phyloP scores from a whole-genome alignment of 2,113 vertebrate species.

The Chaetodon trifascialis region DNA sequence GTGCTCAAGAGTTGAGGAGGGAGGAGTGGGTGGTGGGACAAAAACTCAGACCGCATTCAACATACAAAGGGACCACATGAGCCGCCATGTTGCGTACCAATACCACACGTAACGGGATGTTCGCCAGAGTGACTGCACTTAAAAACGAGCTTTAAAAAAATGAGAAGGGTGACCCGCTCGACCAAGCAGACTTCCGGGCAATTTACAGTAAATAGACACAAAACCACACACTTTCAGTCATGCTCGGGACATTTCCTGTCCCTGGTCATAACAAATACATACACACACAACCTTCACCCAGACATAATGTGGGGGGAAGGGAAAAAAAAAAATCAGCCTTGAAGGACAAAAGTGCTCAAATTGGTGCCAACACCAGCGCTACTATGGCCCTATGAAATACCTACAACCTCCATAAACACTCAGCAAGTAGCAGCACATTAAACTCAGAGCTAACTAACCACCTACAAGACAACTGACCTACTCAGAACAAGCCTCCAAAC shows the following conservation, averaged over 20 bases:
- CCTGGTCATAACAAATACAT: slow-evolving; percentile 44
- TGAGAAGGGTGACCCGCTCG: slow-evolving; percentile 30
- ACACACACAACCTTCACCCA: slow-evolving; percentile 35
- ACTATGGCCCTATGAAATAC: slow-evolving; percentile 54
- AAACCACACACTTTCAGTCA: slow-evolving; percentile 48
- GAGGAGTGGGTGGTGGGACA: background rate
- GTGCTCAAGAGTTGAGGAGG: background rate
- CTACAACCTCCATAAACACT: slow-evolving; percentile 44
- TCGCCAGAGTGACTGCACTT: background rate
- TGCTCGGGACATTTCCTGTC: slow-evolving; percentile 49
- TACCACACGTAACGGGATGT: slow-evolving; percentile 41
- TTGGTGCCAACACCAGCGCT: slow-evolving; percentile 60
- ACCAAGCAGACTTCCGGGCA: slow-evolving; percentile 68
- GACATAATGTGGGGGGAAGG: slow-evolving; percentile 24
- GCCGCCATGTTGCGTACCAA: slow-evolving; percentile 46
- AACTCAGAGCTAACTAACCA: slow-evolving; percentile 50
- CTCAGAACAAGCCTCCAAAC: slow-evolving; percentile 30
- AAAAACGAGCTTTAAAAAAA: slow-evolving; percentile 14
- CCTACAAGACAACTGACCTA: slow-evolving; percentile 59
- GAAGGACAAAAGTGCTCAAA: slow-evolving; percentile 76
- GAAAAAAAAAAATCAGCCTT: slow-evolving; percentile 15
- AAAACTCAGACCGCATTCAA: slow-evolving; percentile 26
- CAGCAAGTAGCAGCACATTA: slow-evolving; percentile 69
- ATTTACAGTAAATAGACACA: slow-evolving; percentile 65
- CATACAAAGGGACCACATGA: slow-evolving; percentile 5